Percentiles rank a stretch among this genome's conserved stretches.
phyloP scores from a whole-genome alignment of 92 coral and sea anemone genomes.

The Parazoanthus swiftii region DNA sequence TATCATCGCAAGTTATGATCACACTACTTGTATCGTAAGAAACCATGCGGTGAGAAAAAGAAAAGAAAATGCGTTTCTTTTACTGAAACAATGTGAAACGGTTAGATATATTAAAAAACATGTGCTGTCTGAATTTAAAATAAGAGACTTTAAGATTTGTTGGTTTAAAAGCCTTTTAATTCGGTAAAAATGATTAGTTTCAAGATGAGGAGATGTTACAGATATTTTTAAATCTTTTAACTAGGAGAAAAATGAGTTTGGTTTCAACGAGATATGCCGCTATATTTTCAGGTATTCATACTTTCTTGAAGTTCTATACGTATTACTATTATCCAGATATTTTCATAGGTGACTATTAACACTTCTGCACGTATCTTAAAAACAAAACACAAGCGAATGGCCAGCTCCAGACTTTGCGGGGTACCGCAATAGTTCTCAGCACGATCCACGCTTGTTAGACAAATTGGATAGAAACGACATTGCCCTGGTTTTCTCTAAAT shows the following conservation, averaged over 20 bases:
- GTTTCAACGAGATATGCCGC: not conserved
- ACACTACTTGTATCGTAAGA: no score
- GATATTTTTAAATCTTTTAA: not conserved
- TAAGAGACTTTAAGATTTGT: not conserved
- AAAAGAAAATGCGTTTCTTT: not conserved
- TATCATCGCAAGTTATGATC: no score
- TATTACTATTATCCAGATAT: not conserved
- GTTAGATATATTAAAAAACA: no score
- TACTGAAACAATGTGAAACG: not conserved
- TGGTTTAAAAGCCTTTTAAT: not conserved
- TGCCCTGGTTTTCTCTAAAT: not conserved
- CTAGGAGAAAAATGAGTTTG: not conserved
- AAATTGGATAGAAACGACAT: constrained; percentile 27
- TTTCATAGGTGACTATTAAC: not conserved
- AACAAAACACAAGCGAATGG: constrained; percentile 26
- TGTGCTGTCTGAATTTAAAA: not conserved
- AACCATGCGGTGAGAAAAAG: no score
- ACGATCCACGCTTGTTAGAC: constrained; percentile 8
- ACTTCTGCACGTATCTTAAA: constrained; percentile 8
- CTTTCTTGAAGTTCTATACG: not conserved
- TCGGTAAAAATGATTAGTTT: no score
- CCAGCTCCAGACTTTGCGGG: constrained; percentile 6
- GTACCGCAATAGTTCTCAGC: constrained; percentile 7
- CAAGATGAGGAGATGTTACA: not conserved
- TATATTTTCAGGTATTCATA: not conserved